Conservation (phyloP, 2,888 invertebrate species). For the Leptarthrus brevirostris region DNA sequence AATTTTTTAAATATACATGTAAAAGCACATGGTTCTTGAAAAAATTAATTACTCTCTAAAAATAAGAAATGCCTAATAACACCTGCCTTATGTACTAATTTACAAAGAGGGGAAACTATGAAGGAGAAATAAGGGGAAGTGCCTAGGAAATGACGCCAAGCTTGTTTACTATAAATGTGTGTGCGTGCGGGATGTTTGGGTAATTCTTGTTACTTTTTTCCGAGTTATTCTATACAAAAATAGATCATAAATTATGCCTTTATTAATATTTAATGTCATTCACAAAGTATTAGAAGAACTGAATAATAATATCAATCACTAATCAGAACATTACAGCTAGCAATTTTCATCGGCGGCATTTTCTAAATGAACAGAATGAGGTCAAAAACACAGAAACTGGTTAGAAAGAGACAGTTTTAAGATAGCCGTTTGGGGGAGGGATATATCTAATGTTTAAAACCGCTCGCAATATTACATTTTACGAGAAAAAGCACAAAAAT, state of each 20-base stretch:
- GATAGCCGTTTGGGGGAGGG: no score
- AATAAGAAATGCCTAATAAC: slow-evolving; percentile 22
- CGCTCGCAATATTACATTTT: no score
- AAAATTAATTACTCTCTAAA: background rate
- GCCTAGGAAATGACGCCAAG: slow-evolving; percentile 49
- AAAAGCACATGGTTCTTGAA: background rate
- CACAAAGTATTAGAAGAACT: no score
- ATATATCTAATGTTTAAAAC: no score
- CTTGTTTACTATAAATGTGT: slow-evolving; percentile 18
- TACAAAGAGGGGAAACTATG: background rate
- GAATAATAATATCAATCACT: no score
- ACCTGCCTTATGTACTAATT: slow-evolving; percentile 4
- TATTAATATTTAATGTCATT: no score
- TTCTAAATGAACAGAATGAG: slow-evolving; percentile 30
- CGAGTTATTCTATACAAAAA: no score
- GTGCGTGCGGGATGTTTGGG: slow-evolving; percentile 9
- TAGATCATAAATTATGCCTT: no score
- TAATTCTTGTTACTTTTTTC: slow-evolving; percentile 4
- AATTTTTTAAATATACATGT: no score
- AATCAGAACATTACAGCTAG: background rate
- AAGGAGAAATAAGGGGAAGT: slow-evolving; percentile 18
- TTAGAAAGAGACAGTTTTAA: slow-evolving; percentile 44
- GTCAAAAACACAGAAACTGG: slow-evolving; percentile 30
- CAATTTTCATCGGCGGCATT: background rate
- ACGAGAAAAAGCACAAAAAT: no score